Conservation (phyloP, 1,140 invertebrate species). For the Neodiprion lecontei region DNA sequence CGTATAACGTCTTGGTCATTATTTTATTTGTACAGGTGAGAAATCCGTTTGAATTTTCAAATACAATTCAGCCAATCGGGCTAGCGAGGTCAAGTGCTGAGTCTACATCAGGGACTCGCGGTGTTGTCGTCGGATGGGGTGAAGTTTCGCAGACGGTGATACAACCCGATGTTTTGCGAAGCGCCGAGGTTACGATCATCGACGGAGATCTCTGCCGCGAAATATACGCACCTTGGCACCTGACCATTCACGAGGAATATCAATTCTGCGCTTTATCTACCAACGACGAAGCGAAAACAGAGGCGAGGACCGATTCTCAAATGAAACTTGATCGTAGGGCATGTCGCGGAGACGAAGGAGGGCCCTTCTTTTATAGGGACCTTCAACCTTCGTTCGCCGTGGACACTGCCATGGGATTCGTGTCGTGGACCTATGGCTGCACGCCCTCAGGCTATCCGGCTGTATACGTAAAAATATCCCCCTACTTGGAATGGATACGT, state of each 20-base stretch:
- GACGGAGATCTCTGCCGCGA: slow-evolving; percentile 8
- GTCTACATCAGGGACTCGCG: not conserved
- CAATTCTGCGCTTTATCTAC: not conserved
- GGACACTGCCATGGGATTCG: not conserved
- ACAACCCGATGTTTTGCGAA: slow-evolving; percentile 1
- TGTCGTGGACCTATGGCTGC: slow-evolving; percentile 4
- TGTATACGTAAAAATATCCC: not conserved
- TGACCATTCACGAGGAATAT: not conserved
- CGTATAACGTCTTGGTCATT: too few relatives aligned
- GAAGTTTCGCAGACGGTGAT: slow-evolving; percentile 8
- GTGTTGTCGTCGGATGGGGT: not conserved
- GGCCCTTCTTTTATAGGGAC: not conserved
- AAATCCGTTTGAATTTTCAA: not conserved
- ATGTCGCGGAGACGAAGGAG: not conserved
- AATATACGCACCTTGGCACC: not conserved
- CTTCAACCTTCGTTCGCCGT: not conserved
- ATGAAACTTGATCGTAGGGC: not conserved
- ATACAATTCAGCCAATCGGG: not conserved
- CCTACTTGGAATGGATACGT: slow-evolving; percentile 1
- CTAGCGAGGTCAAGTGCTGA: not conserved
- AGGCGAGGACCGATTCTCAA: not conserved
- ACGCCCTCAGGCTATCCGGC: not conserved
- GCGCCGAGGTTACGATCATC: not conserved
- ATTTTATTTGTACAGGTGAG: not conserved
- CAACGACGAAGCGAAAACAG: not conserved